Evolutionary conservation across 2,888 invertebrate species (phyloP), one percentile per base, ranked within the genome.

Genomic region (Drosophila melanocephala): DNA sequence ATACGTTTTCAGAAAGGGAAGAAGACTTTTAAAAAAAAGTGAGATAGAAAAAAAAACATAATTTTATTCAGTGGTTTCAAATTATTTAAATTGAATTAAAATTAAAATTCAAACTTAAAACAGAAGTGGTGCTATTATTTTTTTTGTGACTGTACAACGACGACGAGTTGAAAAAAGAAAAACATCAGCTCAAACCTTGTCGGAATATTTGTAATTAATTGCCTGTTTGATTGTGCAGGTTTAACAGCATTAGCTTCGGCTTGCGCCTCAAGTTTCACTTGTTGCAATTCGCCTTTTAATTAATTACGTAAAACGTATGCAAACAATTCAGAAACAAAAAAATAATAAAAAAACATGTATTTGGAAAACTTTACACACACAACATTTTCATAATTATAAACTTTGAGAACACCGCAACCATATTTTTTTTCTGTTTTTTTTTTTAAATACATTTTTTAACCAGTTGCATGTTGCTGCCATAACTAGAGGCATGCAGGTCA

Each of bases 191-290:
- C 32, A 69, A 71, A 80, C 77, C 75, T 78, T 75, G 78, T 76
- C 70, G 72, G 72, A 79, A 72, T 74, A 39, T 76, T 84, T 76
- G 75, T 79, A 87, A 89, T 87, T 85, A 87, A 87, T 87, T 81
- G 76, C 69, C 63, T 65, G 75, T 69, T 81, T 79, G 83, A 83
- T 77, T 79, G 81, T 83, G 87, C 83, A 70, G 37, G 35, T 47
- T 6, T 22, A 47, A 32, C n/a, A 44, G 39, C 37, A 75, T 67
- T 64, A 47, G 39, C 35, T 58, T 75, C 56, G 62, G 71, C 56
- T 62, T 52, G 65, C 30, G 55, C 35, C 61, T 64, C 28, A 30
- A 12, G 32, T 30, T 52, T 77, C 66, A 77, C 81, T 72, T 77
- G 73, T 78, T 75, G 70, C 67, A 56, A 52, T 55, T 68, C 64